Evolutionary conservation across 2,797 vertebrate genomes (phyloP).

Genomic region (Lepilemur septentrionalis): DNA sequence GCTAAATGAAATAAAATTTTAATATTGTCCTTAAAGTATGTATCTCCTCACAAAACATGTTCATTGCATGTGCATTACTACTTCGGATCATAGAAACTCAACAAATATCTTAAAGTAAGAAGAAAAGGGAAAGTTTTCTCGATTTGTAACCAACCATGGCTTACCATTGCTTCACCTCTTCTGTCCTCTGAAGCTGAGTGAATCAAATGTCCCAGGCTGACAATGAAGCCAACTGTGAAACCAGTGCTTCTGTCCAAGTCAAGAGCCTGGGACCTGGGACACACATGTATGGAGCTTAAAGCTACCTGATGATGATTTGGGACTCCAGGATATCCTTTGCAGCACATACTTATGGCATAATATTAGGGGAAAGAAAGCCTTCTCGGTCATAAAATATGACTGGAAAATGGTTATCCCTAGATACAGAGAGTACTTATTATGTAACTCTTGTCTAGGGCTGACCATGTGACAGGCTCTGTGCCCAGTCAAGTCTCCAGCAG

Average conservation of each 20-base stretch:
- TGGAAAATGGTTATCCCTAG: not conserved
- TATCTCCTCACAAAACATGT: not conserved
- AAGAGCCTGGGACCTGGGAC: constrained; percentile 32
- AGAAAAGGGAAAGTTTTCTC: not conserved
- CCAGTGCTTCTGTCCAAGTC: not conserved
- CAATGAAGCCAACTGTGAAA: not conserved
- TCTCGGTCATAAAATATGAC: not conserved
- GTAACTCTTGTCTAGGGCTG: not conserved
- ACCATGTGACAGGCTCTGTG: not conserved
- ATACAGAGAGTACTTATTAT: not conserved
- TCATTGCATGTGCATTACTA: not conserved
- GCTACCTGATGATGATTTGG: not conserved
- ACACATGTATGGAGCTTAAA: not conserved
- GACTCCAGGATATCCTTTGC: not conserved
- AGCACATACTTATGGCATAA: not conserved
- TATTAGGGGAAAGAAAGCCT: not conserved
- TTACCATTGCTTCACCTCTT: not conserved
- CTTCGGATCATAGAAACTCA: not conserved
- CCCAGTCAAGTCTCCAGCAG: not conserved
- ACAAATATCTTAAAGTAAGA: not conserved
- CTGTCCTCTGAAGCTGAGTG: not conserved
- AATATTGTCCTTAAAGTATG: not conserved
- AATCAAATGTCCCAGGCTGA: not conserved
- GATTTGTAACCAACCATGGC: not conserved
- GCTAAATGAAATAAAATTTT: constrained; percentile 19